These are phyloP conservation scores for Dryas iulia DNA, from an alignment of 1,140 invertebrate species.

Conservation along the genomic window DNA sequence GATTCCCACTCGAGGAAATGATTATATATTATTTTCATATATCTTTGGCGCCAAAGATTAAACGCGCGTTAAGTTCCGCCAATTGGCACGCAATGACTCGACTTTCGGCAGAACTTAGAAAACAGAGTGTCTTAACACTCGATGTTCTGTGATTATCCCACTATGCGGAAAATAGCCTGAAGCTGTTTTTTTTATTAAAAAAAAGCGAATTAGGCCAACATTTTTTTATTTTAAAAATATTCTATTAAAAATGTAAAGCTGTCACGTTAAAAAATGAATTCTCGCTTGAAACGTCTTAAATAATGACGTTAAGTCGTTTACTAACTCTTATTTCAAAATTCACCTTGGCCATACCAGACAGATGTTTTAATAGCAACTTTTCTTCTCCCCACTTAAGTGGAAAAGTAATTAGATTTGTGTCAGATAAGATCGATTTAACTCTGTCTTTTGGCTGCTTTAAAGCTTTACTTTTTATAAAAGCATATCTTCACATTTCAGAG, in stretches of 20 bases:
- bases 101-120: too few species aligned
- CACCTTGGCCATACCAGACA: conserved; percentile 4
- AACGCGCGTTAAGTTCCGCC: too few species aligned
- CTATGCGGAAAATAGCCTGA: too few species aligned
- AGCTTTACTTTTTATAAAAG: too few species aligned
- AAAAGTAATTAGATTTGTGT: conserved; percentile 10
- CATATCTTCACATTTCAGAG: too few species aligned
- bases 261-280: background rate
- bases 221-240: background rate
- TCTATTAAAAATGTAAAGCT: background rate
- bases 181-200: too few species aligned
- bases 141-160: too few species aligned
- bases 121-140: too few species aligned
- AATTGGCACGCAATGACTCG: too few species aligned
- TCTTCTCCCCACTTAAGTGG: background rate
- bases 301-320: conserved; percentile 11
- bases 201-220: background rate
- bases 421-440: conserved; percentile 1
- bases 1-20: too few species aligned
- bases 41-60: too few species aligned
- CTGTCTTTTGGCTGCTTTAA: background rate
- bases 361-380: conserved; percentile 6
- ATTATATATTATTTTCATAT: too few species aligned
- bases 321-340: background rate
- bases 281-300: background rate